phyloP scores from a whole-genome alignment of 92 coral and sea anemone genomes.

The Ricordea florida region DNA sequence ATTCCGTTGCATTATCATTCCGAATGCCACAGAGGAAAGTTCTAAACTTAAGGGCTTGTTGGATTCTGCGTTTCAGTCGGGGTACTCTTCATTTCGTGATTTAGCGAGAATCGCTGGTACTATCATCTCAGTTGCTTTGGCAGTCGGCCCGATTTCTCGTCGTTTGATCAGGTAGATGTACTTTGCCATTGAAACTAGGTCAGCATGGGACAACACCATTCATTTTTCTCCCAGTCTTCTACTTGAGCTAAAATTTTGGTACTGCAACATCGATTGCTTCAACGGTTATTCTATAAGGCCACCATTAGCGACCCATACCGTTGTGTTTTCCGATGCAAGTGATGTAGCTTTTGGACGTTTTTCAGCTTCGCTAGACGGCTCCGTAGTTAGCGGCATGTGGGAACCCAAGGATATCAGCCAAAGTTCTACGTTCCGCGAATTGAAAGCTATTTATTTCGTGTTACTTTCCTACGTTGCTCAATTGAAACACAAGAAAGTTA shows the following conservation, averaged over 20 bases:
- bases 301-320: not conserved
- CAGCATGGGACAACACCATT: constrained; percentile 31
- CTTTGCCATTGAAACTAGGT: constrained; percentile 28
- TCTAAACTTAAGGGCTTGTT: constrained; percentile 33
- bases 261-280: constrained; percentile 20
- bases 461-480: constrained; percentile 13
- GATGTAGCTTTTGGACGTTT: constrained; percentile 57
- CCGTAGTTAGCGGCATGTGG: constrained; percentile 37
- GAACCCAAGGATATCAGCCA: constrained; percentile 9
- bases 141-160: constrained; percentile 61
- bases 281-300: constrained; percentile 42
- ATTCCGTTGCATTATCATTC: constrained; percentile 55
- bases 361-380: constrained; percentile 28
- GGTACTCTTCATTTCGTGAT: constrained; percentile 28
- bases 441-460: constrained; percentile 47
- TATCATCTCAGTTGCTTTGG: constrained; percentile 41
- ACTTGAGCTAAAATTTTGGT: constrained; percentile 58
- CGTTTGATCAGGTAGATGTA: constrained; percentile 66
- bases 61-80: constrained; percentile 18
- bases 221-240: constrained; percentile 20
- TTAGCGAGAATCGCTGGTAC: constrained; percentile 63
- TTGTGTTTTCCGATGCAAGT: constrained; percentile 63
- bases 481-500: constrained; percentile 11
- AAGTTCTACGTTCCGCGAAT: constrained; percentile 47
- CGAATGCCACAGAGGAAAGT: constrained; percentile 51